A percentile compares a stretch with the other conserved stretches of the same genome.
These are phyloP conservation scores for Xerus rutilus DNA, from an alignment of 2,797 vertebrate species.

Conservation along the genomic window DNA sequence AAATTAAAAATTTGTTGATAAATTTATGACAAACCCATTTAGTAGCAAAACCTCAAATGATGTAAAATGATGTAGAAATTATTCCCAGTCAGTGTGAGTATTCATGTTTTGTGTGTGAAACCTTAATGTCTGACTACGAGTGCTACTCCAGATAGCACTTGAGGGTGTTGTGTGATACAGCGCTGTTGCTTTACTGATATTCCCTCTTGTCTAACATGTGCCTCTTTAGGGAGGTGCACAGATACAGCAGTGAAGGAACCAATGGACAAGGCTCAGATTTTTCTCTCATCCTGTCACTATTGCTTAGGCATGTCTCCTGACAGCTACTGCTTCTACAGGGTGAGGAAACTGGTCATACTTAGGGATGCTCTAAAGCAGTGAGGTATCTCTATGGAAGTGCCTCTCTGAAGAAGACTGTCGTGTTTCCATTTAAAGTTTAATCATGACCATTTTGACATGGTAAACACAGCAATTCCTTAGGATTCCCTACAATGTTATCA, in stretches of 20 bases:
- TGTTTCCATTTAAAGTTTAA: background rate
- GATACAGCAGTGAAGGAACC: background rate
- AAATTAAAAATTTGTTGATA: background rate
- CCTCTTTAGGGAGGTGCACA: background rate
- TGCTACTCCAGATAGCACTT: background rate
- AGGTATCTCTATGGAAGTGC: background rate
- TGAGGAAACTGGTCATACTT: no score
- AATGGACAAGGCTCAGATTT: accelerated
- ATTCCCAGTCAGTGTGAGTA: background rate
- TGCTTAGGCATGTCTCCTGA: background rate
- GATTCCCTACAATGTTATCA: background rate
- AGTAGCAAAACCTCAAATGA: background rate
- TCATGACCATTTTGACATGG: background rate
- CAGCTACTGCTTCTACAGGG: no score
- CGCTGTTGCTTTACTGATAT: background rate
- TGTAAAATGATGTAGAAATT: background rate
- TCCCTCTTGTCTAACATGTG: accelerated
- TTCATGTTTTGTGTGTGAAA: background rate
- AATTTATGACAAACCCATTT: background rate
- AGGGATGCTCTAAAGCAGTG: background rate
- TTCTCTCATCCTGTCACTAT: background rate
- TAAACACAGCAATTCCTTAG: background rate
- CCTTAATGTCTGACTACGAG: background rate
- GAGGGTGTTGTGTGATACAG: background rate
- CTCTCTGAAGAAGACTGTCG: background rate